Evolutionary conservation across 2,113 vertebrate genomes (phyloP).

Genomic region (Potamarius usumacintae): DNA sequence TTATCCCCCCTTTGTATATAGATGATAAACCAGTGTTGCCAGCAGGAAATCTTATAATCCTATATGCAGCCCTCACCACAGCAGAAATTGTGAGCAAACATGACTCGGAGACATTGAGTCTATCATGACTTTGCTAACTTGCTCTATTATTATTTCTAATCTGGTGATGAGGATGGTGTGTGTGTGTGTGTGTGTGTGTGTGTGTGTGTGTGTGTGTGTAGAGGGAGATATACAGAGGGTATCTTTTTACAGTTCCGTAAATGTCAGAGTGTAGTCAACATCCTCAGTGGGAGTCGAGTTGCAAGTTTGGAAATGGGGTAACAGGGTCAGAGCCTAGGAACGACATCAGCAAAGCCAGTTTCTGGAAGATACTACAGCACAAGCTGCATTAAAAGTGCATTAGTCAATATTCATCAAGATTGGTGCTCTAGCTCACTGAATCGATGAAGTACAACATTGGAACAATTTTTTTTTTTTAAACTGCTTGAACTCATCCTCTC

Average conservation of each 20-base stretch:
- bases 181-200: background rate
- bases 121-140: conserved; percentile 18
- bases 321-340: conserved; percentile 52
- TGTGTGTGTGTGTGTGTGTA: background rate
- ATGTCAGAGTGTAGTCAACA: conserved; percentile 62
- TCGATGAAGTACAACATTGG: background rate
- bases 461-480: background rate
- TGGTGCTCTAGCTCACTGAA: background rate
- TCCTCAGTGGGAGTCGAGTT: conserved; percentile 64
- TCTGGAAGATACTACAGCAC: conserved; percentile 53
- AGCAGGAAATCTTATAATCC: background rate
- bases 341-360: conserved; percentile 55
- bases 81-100: background rate
- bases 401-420: background rate
- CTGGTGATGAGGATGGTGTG: conserved; percentile 42
- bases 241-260: conserved; percentile 64
- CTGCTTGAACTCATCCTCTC: background rate
- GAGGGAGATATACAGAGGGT: conserved; percentile 19
- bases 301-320: conserved; percentile 31
- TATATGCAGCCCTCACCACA: background rate
- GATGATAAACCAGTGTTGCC: background rate
- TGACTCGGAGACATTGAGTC: background rate
- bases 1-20: background rate
- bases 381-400: background rate
- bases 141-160: conserved; percentile 53